These are phyloP conservation scores for Cyanoderma ruficeps DNA, from an alignment of 2,113 vertebrate genomes.

Conservation along the genomic window DNA sequence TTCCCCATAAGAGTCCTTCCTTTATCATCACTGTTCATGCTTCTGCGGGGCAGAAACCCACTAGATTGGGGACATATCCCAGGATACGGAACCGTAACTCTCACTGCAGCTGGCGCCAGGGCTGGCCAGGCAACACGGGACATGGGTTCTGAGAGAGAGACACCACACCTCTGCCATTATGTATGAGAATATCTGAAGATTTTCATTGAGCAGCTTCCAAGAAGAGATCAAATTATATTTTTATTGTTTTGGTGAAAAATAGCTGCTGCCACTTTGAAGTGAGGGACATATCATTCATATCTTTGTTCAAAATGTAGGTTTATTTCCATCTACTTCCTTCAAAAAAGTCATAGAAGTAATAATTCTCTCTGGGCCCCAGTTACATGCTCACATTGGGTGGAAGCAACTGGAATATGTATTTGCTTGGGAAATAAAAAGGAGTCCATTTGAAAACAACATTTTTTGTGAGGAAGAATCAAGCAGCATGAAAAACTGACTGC, in stretches of 20 bases:
- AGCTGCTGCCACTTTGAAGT: neutral
- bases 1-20: too few species aligned
- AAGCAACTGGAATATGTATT: accelerated
- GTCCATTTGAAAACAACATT: neutral
- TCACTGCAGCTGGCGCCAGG: too few species aligned
- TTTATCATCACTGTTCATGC: too few species aligned
- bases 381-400: neutral
- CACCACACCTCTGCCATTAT: too few species aligned
- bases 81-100: too few species aligned
- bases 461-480: neutral
- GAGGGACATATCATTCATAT: neutral
- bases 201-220: neutral
- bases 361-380: neutral
- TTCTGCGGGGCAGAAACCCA: too few species aligned
- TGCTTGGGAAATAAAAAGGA: neutral
- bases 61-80: too few species aligned
- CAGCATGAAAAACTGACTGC: neutral
- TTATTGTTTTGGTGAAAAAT: neutral
- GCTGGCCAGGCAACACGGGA: too few species aligned
- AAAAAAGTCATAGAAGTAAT: neutral
- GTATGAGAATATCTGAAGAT: neutral
- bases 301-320: neutral
- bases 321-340: neutral
- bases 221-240: neutral
- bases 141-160: too few species aligned